phyloP scores from a whole-genome alignment of 1,140 invertebrate species.

The Melanaphis sacchari region DNA sequence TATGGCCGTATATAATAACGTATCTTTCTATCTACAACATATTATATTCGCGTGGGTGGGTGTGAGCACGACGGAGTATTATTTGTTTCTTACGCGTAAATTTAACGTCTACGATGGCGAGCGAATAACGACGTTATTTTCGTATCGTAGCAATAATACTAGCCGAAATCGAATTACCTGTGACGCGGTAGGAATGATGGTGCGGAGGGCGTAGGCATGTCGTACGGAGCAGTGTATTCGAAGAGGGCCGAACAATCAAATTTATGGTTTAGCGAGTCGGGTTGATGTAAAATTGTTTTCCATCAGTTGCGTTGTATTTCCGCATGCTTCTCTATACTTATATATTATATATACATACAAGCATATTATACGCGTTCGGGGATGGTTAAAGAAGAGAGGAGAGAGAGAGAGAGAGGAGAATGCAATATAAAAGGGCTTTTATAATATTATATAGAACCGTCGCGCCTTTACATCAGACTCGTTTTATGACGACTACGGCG shows the following conservation, averaged over 20 bases:
- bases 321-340: too few species aligned
- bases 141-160: not conserved
- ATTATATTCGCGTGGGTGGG: not conserved
- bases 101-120: not conserved
- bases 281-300: conserved; percentile 5
- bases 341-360: too few species aligned
- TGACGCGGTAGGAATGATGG: not conserved
- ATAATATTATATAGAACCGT: not conserved
- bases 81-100: not conserved
- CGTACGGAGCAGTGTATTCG: not conserved
- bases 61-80: not conserved
- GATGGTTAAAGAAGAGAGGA: not conserved
- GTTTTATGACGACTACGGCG: not conserved
- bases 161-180: not conserved
- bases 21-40: not conserved
- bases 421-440: not conserved
- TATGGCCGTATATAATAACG: not conserved
- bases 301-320: not conserved
- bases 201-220: not conserved
- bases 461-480: not conserved
- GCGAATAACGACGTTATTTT: not conserved
- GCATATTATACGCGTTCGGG: too few species aligned
- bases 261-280: conserved; percentile 1
- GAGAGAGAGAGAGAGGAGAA: not conserved
- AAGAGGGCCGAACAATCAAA: conserved; percentile 5